Evolutionary conservation across 2,888 invertebrate species (phyloP).

Genomic region (Carpatolechia fugitivella): DNA sequence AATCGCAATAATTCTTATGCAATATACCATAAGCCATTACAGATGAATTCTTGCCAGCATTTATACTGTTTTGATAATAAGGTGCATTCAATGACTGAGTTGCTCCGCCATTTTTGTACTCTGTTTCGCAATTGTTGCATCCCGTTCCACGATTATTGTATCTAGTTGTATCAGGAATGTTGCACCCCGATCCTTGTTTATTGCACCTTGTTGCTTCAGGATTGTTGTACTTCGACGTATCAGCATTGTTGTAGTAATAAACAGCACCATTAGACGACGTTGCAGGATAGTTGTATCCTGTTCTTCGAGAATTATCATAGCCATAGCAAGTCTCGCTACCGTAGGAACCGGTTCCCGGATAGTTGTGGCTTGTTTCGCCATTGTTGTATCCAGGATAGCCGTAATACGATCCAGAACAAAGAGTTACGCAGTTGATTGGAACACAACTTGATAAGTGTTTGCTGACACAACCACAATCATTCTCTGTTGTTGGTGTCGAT

Average conservation of each 20-base stretch:
- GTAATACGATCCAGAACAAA: constrained; percentile 8
- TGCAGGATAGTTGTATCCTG: background rate
- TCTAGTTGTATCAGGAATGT: background rate
- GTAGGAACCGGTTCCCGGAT: background rate
- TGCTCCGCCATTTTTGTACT: background rate
- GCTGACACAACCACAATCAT: background rate
- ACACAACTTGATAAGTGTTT: constrained; percentile 22
- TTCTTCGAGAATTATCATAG: too few relatives aligned
- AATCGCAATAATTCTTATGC: background rate
- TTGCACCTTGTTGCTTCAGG: too few relatives aligned
- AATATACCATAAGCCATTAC: background rate
- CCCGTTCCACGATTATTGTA: background rate
- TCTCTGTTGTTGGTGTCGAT: background rate
- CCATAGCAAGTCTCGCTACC: too few relatives aligned
- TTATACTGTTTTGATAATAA: background rate
- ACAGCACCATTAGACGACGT: background rate
- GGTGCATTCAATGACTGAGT: background rate
- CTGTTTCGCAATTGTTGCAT: background rate
- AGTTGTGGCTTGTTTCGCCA: background rate
- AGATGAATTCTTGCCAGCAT: background rate
- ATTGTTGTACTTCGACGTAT: too few relatives aligned
- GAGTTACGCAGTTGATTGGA: constrained; percentile 31
- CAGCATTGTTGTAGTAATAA: too few relatives aligned
- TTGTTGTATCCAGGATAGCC: background rate
- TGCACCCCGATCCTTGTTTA: too few relatives aligned